Base-by-base conservation (phyloP, 2,797 vertebrate species). In the Hippoglossus hippoglossus region DNA sequence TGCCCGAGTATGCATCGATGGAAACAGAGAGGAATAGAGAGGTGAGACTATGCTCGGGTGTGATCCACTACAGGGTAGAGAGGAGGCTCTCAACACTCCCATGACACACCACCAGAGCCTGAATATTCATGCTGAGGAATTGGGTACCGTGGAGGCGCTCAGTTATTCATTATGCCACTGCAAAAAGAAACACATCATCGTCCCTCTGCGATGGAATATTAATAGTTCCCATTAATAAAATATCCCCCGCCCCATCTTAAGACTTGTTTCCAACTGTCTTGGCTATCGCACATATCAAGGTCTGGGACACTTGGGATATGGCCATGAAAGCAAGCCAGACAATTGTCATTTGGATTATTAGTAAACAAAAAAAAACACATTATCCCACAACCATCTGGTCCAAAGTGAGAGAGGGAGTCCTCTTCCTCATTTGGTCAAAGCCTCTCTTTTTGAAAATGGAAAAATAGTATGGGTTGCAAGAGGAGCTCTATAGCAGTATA, bases 101-200 rank as follows among this genome's bases (percentile, higher is more conserved):
- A 83, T 77, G 87, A 87, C 85, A 79, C 84, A 80, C 83, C 69
- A 59, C 73, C 83, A 85, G 70, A 0, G 41, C 64, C 79, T 94
- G 94, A 94, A 94, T 95, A 95, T 95, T 94, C 93, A 94, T 94
- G 93, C 77, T 54, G 75, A 88, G 85, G 88, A 92, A 87, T 87
- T 71, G 75, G 85, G 85, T 84, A 84, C 88, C 84, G 77, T 84
- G 53, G 91, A 93, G 91, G 87, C 82, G 75, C 90, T 94, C 91
- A 94, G 92, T 94, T 94, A 94, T 94, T 95, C 93, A 93, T 94
- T 92, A 92, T 91, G 91, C 92, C 85, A 89, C 90, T 92, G 90
- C 87, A 93, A 92, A 91, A 93, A 89, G 91, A 94, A 93, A 93
- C 91, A 91, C 82, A 83, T 88, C 91, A 89, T 82, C 71, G 74